These are phyloP conservation scores for Drosophila paulistorum DNA, from an alignment of 1,140 invertebrate genomes.

Conservation along the genomic window DNA sequence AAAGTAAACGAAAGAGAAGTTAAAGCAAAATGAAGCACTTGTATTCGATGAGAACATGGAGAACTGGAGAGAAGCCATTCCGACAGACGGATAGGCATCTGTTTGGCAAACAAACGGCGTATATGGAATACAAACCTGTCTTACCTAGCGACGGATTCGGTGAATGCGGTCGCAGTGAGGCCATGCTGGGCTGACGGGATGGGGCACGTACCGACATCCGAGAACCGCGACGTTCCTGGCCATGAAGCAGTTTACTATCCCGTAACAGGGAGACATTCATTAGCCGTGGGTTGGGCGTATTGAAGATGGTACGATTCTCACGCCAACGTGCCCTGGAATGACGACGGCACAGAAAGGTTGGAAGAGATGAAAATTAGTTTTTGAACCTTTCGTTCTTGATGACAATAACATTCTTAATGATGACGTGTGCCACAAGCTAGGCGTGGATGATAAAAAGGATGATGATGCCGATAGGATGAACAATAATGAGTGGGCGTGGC, in stretches of 20 bases:
- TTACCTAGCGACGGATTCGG: slow-evolving; percentile 90
- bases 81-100: neutral
- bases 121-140: slow-evolving; percentile 83
- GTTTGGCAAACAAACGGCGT: slow-evolving; percentile 10
- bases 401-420: slow-evolving; percentile 3
- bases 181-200: slow-evolving; percentile 91
- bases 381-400: neutral
- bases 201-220: slow-evolving; percentile 89
- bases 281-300: slow-evolving; percentile 95
- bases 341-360: neutral
- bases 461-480: neutral
- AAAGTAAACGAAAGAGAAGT: slow-evolving; percentile 36
- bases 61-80: slow-evolving; percentile 6
- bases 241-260: slow-evolving; percentile 91
- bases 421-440: slow-evolving; percentile 39
- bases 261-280: slow-evolving; percentile 94
- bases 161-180: slow-evolving; percentile 90
- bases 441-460: neutral
- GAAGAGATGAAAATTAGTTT: slow-evolving; percentile 36
- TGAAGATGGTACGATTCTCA: slow-evolving; percentile 96
- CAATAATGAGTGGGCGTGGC: neutral
- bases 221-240: slow-evolving; percentile 90
- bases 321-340: slow-evolving; percentile 91
- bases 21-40: slow-evolving; percentile 35
- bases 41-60: slow-evolving; percentile 7